These are phyloP conservation scores for Lasaia peninsularis DNA, from an alignment of 1,140 invertebrate genomes.

Conservation along the genomic window DNA sequence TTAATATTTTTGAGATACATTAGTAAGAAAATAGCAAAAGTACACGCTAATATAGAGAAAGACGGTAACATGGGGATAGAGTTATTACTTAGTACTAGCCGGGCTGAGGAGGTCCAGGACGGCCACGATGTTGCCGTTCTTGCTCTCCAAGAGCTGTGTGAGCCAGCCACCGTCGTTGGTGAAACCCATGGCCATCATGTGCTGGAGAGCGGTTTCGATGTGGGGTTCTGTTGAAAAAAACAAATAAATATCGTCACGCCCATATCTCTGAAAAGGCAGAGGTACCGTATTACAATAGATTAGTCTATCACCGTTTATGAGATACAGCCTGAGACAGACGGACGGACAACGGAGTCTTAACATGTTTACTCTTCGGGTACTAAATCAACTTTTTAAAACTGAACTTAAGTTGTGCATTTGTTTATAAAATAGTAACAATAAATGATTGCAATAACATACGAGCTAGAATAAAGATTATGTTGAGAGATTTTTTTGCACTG, in stretches of 20 bases:
- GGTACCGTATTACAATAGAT: background rate
- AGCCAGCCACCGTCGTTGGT: constrained; percentile 83
- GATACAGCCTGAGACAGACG: no score
- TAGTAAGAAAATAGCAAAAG: background rate
- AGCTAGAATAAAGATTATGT: no score
- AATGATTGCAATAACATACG: no score
- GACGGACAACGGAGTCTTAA: no score
- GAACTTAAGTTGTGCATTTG: no score
- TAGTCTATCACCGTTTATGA: no score
- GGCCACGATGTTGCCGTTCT: constrained; percentile 83
- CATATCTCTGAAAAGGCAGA: background rate
- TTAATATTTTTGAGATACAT: no score
- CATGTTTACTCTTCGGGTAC: no score
- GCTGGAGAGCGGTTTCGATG: constrained; percentile 79
- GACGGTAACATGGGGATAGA: background rate
- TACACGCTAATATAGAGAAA: background rate
- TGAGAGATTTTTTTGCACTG: no score
- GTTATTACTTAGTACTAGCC: constrained; percentile 44
- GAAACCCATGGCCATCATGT: constrained; percentile 91
- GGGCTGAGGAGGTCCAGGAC: constrained; percentile 81
- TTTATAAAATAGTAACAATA: no score
- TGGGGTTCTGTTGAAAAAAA: constrained; percentile 74
- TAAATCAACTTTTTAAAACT: no score
- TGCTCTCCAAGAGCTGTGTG: constrained; percentile 74
- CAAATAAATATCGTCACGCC: constrained; percentile 11